Evolutionary conservation across 2,888 invertebrate species (phyloP), one percentile per base, ranked within the genome.

Genomic region (Napeogenes sylphis): DNA sequence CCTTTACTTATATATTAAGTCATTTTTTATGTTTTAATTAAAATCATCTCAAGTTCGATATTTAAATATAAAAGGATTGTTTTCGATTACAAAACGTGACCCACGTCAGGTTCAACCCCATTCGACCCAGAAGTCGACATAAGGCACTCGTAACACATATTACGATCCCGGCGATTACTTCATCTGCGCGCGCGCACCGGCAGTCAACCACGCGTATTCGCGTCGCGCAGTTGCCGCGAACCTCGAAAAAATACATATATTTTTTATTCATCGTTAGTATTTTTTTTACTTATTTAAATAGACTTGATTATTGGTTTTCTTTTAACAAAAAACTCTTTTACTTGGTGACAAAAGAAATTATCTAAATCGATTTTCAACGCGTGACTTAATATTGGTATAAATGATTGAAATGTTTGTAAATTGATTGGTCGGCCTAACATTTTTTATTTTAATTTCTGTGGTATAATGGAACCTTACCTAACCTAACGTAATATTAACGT

Each of bases 191-290:
- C 74, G 57, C 58, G 78, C 77, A 79, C 80, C 51, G 30, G 30
- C 87, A 87, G 88, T 87, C 76, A 73, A 81, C 76, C 75, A 82
- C 87, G 85, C 85, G 84, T 71, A 78, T 80, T 75, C 86, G 87
- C 81, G 82, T 77, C 85, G 87, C 85, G 84, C 81, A 82, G 78
- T 78, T 77, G 80, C 79, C 82, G 81, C 83, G 80, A 78, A 55
- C 59, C 62, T 21, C 58, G 42, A 56, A 42, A 42, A 38, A 42
- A 54, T 35, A 45, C 35, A 47, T 53, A 35, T 35, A 35, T 35
- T 56, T 56, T 46, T 33, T 45, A 56, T 45, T 32, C n/a, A 56
- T 21, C 55, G 38, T 42, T 42, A 30, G 51, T 45, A 61, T 64
- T 59, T 59, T 56, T 21, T 47, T 61, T 51, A 59, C 59, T 61